These are phyloP conservation scores for Caenorhabditis briggsae DNA, from an alignment of 1,140 invertebrate species.

Conservation along the genomic window DNA sequence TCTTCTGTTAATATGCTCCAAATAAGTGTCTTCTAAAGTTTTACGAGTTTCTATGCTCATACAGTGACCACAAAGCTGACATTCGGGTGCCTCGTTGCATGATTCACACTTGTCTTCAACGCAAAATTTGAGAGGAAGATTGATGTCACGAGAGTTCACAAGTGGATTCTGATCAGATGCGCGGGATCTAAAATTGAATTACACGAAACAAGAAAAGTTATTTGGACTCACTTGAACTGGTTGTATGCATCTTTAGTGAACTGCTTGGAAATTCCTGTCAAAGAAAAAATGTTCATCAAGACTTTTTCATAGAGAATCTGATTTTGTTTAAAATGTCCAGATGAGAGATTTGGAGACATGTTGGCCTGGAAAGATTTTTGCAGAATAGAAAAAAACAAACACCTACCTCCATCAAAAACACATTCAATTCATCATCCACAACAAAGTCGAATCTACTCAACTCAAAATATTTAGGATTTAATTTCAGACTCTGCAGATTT, in stretches of 20 bases:
- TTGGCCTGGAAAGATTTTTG: conserved; percentile 83
- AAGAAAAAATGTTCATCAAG: conserved; percentile 86
- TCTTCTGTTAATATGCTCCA: conserved; percentile 86
- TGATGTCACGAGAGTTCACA: conserved; percentile 79
- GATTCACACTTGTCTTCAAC: conserved; percentile 71
- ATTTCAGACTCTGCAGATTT: conserved; percentile 34
- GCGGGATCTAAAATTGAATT: conserved; percentile 58
- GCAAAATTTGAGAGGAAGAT: conserved; percentile 58
- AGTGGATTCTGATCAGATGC: conserved; percentile 79
- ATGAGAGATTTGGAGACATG: conserved; percentile 97
- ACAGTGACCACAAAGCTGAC: conserved; percentile 86
- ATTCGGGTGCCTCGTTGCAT: conserved; percentile 79
- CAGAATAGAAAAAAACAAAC: background rate
- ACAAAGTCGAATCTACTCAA: conserved; percentile 93
- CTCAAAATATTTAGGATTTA: conserved; percentile 88
- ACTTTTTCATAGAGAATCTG: conserved; percentile 90
- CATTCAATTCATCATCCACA: conserved; percentile 88
- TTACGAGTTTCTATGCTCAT: conserved; percentile 82
- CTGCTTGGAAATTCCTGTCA: conserved; percentile 84
- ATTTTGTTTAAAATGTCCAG: conserved; percentile 90
- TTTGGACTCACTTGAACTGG: conserved; percentile 48
- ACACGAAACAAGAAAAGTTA: conserved; percentile 22
- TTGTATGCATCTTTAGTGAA: conserved; percentile 66
- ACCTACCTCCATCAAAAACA: conserved; percentile 88
- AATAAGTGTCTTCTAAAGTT: conserved; percentile 83